Evolutionary conservation across 2,888 invertebrate species (phyloP).

Genomic region (Drosophila flavopinicola): DNA sequence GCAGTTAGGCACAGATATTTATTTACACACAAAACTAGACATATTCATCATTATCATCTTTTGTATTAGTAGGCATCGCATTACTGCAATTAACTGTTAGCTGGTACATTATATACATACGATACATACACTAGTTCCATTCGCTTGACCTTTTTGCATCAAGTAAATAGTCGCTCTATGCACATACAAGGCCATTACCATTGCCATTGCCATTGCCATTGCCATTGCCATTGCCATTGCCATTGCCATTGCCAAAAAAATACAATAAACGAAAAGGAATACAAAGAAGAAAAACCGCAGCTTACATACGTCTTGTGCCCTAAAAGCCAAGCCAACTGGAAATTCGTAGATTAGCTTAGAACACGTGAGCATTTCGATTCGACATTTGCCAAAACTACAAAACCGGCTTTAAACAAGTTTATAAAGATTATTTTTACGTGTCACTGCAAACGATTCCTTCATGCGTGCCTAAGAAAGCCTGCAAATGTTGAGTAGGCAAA

Average conservation of each 20-base stretch:
- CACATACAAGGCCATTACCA: constrained; percentile 57
- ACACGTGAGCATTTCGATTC: constrained; percentile 15
- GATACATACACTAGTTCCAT: constrained; percentile 17
- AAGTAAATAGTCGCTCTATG: constrained; percentile 3
- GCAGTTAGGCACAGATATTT: constrained; percentile 44
- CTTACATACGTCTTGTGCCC: constrained; percentile 63
- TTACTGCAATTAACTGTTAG: constrained; percentile 44
- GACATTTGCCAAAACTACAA: constrained; percentile 21
- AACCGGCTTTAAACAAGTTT: neutral
- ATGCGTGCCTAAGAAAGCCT: constrained; percentile 43
- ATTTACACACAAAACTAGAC: constrained; percentile 78
- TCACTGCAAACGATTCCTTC: constrained; percentile 15
- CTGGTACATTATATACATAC: constrained; percentile 12
- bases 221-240: constrained; percentile 57
- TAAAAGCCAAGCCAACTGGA: constrained; percentile 78
- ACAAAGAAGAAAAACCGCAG: constrained; percentile 34
- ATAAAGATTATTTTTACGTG: neutral
- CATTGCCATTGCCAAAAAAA: constrained; percentile 34
- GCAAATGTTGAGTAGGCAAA: constrained; percentile 17
- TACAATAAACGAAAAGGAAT: constrained; percentile 25
- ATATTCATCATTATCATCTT: constrained; percentile 67
- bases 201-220: constrained; percentile 36
- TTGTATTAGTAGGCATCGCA: constrained; percentile 66
- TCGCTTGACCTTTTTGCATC: constrained; percentile 7
- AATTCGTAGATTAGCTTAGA: constrained; percentile 69